Evolutionary conservation across 2,113 vertebrate genomes (phyloP).

Genomic region (Mesitornis unicolor): DNA sequence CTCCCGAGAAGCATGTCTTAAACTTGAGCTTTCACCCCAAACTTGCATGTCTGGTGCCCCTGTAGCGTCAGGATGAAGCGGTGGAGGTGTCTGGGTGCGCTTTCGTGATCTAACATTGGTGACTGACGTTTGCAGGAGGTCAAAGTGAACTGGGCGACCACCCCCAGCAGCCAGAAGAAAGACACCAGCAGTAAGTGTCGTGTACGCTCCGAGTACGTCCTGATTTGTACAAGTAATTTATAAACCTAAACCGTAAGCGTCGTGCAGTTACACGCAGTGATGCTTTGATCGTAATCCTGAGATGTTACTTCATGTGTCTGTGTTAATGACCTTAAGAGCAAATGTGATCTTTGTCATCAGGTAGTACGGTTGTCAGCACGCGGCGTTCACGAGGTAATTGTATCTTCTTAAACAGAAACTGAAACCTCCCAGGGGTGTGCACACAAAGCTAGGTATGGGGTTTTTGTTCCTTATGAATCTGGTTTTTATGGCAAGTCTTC

Average conservation of each 20-base stretch:
- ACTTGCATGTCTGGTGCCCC: neutral
- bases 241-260: constrained; percentile 40
- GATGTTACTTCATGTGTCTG: constrained; percentile 66
- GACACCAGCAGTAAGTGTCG: constrained; percentile 97
- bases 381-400: constrained; percentile 74
- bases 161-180: constrained; percentile 99
- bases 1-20: accelerated
- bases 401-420: constrained; percentile 72
- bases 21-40: neutral
- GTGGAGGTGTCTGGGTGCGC: neutral
- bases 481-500: neutral
- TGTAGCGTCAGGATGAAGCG: accelerated
- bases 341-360: constrained; percentile 78
- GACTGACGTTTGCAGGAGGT: constrained; percentile 84
- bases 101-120: constrained; percentile 5
- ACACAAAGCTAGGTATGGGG: constrained; percentile 36
- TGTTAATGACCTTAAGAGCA: constrained; percentile 75
- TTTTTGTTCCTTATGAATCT: neutral
- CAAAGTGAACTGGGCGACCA: constrained; percentile 99
- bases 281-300: constrained; percentile 60
- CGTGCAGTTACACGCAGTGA: constrained; percentile 40
- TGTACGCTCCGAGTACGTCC: neutral
- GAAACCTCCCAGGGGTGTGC: constrained; percentile 65
- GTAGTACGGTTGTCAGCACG: constrained; percentile 76
- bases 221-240: constrained; percentile 38